Base-by-base conservation (phyloP, 2,113 vertebrate genomes). In the Macrotus californicus region DNA sequence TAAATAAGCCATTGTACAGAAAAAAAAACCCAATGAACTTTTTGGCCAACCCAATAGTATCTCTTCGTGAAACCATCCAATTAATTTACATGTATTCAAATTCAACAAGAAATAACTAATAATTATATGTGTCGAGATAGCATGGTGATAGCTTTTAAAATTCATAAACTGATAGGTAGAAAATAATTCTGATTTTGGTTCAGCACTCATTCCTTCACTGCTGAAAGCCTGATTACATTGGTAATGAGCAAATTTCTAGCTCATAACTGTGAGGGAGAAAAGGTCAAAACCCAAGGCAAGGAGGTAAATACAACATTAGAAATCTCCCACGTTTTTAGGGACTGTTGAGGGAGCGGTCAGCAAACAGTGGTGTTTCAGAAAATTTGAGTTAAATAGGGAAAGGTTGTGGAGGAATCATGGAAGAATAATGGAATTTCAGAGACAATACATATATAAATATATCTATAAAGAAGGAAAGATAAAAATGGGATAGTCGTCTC, bases 161-260 rank as follows among this genome's bases (percentile, higher is more conserved):
- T 67, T 92, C 48, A 72, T 34, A 70, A 67, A 72, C 12, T 22
- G 34, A 80, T 80, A 54, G 52, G 14, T 72, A 19, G 77, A 83
- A 87, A 87, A 95, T 64, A 77, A 87, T 92, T 85, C n/a, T 46
- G 15, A 70, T 46, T 80, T 86, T 64, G 31, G 10, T 88, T 86
- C 83, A 66, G n/a, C 50, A 34, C 59, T 59, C 9, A 77, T 84
- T 56, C 22, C 19, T 39, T 24, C 24, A 18, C 9, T 46, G 18
- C 34, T 89, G 3, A 75, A 80, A 81, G 66, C 31, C 66, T 29
- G 34, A 73, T 87, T 5, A 70, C 6, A 14, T 94, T 76, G 87
- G 13, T 76, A 89, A 50, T 86, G 24, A 83, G 89, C 43, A 11
- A 61, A 46, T 66, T 18, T 83, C 73, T 85, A 69, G 41, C 29